Conservation (phyloP, 1,140 invertebrate genomes). For the Melitaea cinxia region DNA sequence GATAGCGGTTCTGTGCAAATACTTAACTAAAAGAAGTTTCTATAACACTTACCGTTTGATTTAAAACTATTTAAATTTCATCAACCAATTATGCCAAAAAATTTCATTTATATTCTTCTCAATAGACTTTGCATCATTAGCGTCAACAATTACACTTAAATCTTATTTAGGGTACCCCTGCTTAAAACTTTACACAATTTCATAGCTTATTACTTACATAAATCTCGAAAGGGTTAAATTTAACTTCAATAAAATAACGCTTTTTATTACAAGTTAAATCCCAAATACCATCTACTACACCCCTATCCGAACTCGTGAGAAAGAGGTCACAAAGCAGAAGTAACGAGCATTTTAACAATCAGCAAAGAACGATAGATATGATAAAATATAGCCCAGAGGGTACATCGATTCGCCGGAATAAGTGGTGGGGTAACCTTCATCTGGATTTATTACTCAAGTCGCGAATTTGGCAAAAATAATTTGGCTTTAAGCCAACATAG, state of each 20-base stretch:
- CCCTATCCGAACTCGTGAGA: background rate
- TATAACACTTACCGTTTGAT: too few species aligned
- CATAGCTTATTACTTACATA: too few species aligned
- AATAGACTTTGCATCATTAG: too few species aligned
- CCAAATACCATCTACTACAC: slow-evolving; percentile 1
- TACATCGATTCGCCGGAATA: slow-evolving; percentile 32
- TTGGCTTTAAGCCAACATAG: slow-evolving; percentile 51
- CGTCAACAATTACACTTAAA: too few species aligned
- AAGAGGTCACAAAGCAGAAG: slow-evolving; percentile 11
- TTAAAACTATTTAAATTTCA: too few species aligned
- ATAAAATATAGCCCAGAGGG: slow-evolving; percentile 34
- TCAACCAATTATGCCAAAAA: too few species aligned
- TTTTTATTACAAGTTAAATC: slow-evolving; percentile 1
- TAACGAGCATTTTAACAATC: slow-evolving; percentile 30
- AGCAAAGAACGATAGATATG: slow-evolving; percentile 23
- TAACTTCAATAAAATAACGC: background rate
- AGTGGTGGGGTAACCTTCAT: slow-evolving; percentile 37
- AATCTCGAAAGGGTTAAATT: background rate
- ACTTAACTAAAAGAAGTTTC: too few species aligned
- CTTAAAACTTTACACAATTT: too few species aligned
- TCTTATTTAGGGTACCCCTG: too few species aligned
- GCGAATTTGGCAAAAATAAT: slow-evolving; percentile 63
- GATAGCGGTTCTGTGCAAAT: too few species aligned
- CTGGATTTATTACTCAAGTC: slow-evolving; percentile 55
- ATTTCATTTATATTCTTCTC: too few species aligned